Conservation (phyloP, 2,113 vertebrate species). For the Lonchura striata region DNA sequence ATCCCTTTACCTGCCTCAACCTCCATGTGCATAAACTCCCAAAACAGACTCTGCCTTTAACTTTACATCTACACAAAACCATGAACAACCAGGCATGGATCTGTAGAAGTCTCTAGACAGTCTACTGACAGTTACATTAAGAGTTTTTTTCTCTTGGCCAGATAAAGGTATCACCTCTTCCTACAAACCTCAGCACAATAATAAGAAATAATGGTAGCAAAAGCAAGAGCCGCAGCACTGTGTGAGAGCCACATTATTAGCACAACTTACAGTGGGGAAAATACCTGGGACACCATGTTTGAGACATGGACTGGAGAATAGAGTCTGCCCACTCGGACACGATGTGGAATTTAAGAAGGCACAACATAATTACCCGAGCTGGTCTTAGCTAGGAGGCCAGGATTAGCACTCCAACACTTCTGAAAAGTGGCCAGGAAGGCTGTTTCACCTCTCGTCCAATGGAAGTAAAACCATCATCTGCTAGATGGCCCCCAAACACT, state of each 20-base stretch:
- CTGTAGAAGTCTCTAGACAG: background rate
- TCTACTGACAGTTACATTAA: background rate
- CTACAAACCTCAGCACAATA: background rate
- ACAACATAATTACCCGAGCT: background rate
- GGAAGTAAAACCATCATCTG: background rate
- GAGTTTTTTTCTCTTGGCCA: background rate
- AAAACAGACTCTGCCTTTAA: background rate
- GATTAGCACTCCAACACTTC: slow-evolving; percentile 8
- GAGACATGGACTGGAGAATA: background rate
- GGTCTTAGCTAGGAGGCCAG: background rate
- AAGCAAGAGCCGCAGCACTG: background rate
- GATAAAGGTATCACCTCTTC: background rate
- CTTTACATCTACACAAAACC: background rate
- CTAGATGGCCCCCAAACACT: background rate
- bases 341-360: background rate
- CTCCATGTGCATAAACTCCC: background rate
- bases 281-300: background rate
- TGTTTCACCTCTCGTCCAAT: background rate
- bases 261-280: background rate
- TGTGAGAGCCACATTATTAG: background rate
- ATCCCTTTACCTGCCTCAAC: background rate
- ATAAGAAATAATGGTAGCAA: background rate
- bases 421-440: slow-evolving; percentile 15
- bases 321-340: background rate
- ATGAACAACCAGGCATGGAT: background rate